These are phyloP conservation scores for Zenarchopterus dispar DNA, from an alignment of 2,797 vertebrate species.

Conservation along the genomic window DNA sequence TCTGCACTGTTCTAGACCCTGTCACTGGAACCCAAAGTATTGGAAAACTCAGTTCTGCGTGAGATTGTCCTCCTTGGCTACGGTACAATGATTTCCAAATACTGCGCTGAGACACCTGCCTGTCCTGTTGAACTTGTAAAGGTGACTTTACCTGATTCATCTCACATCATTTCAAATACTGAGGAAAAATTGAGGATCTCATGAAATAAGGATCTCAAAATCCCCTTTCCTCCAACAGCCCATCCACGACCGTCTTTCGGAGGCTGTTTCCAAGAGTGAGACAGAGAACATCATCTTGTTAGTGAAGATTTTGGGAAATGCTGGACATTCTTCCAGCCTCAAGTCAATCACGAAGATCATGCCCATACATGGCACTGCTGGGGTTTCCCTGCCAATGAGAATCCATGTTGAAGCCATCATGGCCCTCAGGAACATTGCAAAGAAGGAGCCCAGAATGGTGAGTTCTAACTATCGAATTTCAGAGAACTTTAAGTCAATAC, in stretches of 20 bases:
- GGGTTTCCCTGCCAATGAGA: constrained; percentile 61
- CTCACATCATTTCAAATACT: constrained; percentile 18
- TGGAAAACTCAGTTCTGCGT: constrained; percentile 63
- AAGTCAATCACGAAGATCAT: constrained; percentile 68
- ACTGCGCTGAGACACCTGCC: constrained; percentile 68
- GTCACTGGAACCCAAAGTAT: constrained; percentile 47
- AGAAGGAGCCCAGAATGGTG: constrained; percentile 77
- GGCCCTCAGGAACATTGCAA: constrained; percentile 82
- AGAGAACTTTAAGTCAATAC: not conserved
- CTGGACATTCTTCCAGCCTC: constrained; percentile 70
- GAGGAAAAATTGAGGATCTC: constrained; percentile 12
- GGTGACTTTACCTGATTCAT: constrained; percentile 68
- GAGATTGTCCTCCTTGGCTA: constrained; percentile 83
- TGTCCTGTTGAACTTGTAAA: constrained; percentile 80
- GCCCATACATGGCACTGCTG: constrained; percentile 72
- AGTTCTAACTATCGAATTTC: constrained; percentile 3
- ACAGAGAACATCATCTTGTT: constrained; percentile 67
- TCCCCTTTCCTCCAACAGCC: constrained; percentile 66
- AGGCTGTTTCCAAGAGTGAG: constrained; percentile 63
- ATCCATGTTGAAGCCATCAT: constrained; percentile 79
- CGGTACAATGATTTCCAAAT: constrained; percentile 84
- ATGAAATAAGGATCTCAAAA: not conserved
- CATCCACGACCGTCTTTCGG: constrained; percentile 66
- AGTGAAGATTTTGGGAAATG: constrained; percentile 84
- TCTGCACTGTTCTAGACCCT: constrained; percentile 50